Evolutionary conservation across 2,797 vertebrate species (phyloP), one percentile per base, ranked within the genome.

Genomic region (Spinus pinus): DNA sequence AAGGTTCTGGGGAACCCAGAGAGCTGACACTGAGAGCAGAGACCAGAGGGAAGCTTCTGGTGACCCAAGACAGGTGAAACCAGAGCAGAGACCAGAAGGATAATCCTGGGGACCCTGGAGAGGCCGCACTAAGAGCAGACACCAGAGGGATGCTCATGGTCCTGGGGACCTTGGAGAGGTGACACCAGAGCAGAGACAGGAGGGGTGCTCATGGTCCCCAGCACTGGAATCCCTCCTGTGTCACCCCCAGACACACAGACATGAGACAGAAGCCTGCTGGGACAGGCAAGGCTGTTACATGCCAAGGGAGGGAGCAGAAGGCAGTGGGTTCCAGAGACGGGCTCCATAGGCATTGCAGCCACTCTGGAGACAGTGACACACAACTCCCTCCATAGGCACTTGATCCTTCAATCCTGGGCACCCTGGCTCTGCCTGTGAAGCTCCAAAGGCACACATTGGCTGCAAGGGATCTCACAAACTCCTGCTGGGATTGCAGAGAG

Each of bases 381-480:
- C 4, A 46, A 50, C 22, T 78, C 75, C 46, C 25, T 62, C 77
- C 8, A 0, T 41, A 97, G 97, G 97, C 97, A 97, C 97, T 98
- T 97, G 92, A 75, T 96, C 84, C 78, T 51, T 65, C 73, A 12
- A 3, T 30, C 57, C 62, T 0, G 0, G 54, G 33, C 1, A 2
- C 56, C 30, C 35, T 14, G 30, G 60, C 67, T 41, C 83, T 66
- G 65, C 64, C 33, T 37, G 33, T 1, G 5, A 33, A 53, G 78
- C 74, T 84, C 75, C 7, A 8, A 81, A 71, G 86, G 93, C 82
- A 82, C 16, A 4, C 30, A 1, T 14, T 23, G 4, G 44, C 80
- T 69, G 72, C 58, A 42, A 70, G 61, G 80, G 65, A 14, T 50
- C 72, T 58, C 16, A 1, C 73, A 58, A 27, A 46, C 15, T 35